Percentiles rank a stretch among this genome's conserved stretches.
These are phyloP conservation scores for Euleptes europaea DNA, from an alignment of 2,113 vertebrate species.

Conservation along the genomic window DNA sequence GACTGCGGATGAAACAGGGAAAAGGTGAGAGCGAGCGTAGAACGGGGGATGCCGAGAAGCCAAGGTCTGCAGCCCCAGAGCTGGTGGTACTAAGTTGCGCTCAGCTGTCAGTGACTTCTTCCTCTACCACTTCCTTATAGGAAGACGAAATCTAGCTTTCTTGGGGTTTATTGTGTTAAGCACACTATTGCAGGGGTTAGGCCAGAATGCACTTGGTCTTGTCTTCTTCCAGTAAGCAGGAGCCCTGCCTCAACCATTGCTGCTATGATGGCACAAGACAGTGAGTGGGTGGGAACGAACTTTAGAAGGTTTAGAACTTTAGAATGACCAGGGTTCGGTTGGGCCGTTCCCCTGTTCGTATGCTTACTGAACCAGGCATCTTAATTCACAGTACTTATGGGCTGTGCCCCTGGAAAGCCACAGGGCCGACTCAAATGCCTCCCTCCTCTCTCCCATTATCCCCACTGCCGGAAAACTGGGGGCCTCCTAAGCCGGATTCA, in stretches of 20 bases:
- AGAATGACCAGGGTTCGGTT: too few relatives aligned
- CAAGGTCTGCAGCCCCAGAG: too few relatives aligned
- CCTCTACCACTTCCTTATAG: not conserved
- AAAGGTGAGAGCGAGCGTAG: constrained; percentile 82
- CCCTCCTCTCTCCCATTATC: not conserved
- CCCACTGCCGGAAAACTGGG: not conserved
- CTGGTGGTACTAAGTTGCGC: not conserved
- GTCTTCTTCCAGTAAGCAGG: too few relatives aligned
- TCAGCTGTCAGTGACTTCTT: not conserved
- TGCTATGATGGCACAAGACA: not conserved
- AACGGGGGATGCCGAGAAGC: not conserved
- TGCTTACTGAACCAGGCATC: too few relatives aligned
- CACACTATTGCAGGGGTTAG: too few relatives aligned
- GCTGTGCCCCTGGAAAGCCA: not conserved
- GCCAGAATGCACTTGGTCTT: not conserved
- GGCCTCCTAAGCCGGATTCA: not conserved
- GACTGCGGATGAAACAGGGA: constrained; percentile 92
- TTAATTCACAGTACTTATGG: not conserved
- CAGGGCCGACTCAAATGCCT: not conserved
- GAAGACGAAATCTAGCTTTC: not conserved
- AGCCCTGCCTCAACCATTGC: not conserved
- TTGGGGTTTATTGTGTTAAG: not conserved
- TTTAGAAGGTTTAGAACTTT: too few relatives aligned
- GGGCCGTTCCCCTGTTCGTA: not conserved
- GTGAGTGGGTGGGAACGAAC: not conserved